Percentiles rank a stretch among this genome's conserved stretches.
phyloP scores from a whole-genome alignment of 2,797 vertebrate species.

The Sebastes minor region DNA sequence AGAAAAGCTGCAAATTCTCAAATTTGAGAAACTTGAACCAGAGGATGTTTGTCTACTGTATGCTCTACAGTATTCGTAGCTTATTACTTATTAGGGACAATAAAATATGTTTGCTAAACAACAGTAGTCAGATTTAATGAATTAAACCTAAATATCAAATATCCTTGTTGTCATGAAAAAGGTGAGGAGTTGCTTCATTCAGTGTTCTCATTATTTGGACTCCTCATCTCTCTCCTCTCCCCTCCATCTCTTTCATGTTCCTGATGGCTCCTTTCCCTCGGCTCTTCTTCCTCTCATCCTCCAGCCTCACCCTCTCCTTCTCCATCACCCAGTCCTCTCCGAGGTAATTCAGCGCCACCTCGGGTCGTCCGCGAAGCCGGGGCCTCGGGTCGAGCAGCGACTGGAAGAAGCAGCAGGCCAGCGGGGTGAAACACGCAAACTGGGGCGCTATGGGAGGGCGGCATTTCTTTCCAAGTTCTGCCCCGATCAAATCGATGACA shows the following conservation, averaged over 20 bases:
- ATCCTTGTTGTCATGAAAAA: background rate
- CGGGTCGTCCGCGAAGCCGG: constrained; percentile 73
- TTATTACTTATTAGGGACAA: background rate
- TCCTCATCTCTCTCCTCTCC: constrained; percentile 51
- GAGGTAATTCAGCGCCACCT: constrained; percentile 78
- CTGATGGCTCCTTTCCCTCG: constrained; percentile 49
- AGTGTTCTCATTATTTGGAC: background rate
- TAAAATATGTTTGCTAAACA: background rate
- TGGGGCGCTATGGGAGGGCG: constrained; percentile 67
- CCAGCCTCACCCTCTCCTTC: constrained; percentile 53
- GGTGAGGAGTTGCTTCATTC: background rate
- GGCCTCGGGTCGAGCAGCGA: constrained; percentile 84
- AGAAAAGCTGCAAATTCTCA: background rate
- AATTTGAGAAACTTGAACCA: background rate
- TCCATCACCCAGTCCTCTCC: constrained; percentile 81
- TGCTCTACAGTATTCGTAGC: background rate
- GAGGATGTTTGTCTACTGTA: background rate
- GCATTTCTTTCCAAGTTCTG: background rate
- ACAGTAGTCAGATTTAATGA: background rate
- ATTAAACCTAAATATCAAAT: background rate
- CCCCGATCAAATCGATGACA: background rate
- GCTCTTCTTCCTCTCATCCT: constrained; percentile 64
- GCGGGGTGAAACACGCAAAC: constrained; percentile 83
- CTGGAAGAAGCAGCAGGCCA: constrained; percentile 80
- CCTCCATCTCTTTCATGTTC: constrained; percentile 63